These are phyloP conservation scores for Drosophila leontia DNA, from an alignment of 1,140 invertebrate species.

Conservation along the genomic window DNA sequence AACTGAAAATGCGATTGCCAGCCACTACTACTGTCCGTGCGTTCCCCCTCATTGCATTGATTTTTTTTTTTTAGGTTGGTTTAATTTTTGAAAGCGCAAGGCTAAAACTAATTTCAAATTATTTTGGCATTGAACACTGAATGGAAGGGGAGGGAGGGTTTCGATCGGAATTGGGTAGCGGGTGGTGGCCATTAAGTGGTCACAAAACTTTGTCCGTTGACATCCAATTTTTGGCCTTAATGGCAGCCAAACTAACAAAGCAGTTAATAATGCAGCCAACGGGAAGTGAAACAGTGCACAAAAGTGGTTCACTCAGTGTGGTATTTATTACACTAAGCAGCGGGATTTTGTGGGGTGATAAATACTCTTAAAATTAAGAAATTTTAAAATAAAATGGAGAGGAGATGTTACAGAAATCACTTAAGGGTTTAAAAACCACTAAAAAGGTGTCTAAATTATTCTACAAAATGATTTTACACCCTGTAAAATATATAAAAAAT, in stretches of 20 bases:
- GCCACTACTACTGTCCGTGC: constrained; percentile 25
- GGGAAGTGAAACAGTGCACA: constrained; percentile 33
- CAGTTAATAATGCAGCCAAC: constrained; percentile 48
- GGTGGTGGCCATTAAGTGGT: constrained; percentile 64
- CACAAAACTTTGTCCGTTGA: constrained; percentile 56
- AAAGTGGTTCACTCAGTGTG: constrained; percentile 34
- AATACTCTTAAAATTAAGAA: neutral
- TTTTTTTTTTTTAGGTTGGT: constrained; percentile 44
- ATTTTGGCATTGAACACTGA: constrained; percentile 66
- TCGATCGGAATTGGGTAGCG: constrained; percentile 9
- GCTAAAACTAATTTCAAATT: constrained; percentile 81
- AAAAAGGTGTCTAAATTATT: too few relatives aligned
- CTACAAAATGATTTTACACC: too few relatives aligned
- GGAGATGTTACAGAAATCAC: too few relatives aligned
- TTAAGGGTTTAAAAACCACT: too few relatives aligned
- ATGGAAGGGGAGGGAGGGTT: neutral
- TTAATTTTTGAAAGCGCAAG: constrained; percentile 76
- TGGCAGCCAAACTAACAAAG: constrained; percentile 45
- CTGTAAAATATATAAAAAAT: too few relatives aligned
- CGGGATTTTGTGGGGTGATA: neutral
- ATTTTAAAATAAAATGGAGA: too few relatives aligned
- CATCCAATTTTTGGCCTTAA: constrained; percentile 56
- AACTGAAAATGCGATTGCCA: constrained; percentile 56
- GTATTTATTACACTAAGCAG: constrained; percentile 13
- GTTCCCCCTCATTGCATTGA: constrained; percentile 52